Evolutionary conservation across 2,113 vertebrate genomes (phyloP).

Genomic region (Leiothrix lutea): DNA sequence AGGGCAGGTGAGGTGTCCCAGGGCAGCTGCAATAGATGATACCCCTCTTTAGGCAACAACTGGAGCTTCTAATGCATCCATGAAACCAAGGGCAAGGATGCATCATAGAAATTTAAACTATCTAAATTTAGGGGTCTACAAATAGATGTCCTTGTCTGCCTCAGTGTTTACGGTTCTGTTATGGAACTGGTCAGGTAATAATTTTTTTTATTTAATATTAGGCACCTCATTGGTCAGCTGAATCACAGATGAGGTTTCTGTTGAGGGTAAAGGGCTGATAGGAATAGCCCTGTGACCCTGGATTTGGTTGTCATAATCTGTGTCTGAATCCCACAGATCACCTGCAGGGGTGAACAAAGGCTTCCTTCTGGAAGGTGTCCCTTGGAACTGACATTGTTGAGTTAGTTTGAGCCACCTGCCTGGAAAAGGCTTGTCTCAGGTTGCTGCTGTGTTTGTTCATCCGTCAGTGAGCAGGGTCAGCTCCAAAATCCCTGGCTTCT

Average conservation of each 20-base stretch:
- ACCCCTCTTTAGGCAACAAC: rapidly evolving
- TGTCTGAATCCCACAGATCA: neutral
- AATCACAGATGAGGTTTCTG: neutral
- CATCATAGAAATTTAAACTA: neutral
- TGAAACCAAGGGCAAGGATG: neutral
- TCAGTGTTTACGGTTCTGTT: neutral
- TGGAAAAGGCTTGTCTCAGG: neutral
- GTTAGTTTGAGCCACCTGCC: neutral
- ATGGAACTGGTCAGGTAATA: neutral
- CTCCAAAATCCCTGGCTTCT: neutral
- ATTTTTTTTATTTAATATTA: neutral
- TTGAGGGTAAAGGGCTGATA: neutral
- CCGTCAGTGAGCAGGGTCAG: neutral
- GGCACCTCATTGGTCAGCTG: neutral
- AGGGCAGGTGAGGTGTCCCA: neutral
- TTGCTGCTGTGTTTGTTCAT: neutral
- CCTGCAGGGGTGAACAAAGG: neutral
- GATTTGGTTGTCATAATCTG: neutral
- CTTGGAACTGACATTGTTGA: rapidly evolving
- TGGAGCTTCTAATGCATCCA: neutral
- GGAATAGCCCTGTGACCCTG: neutral
- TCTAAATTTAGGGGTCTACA: neutral
- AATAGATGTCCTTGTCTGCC: neutral
- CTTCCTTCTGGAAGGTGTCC: neutral
- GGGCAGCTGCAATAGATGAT: neutral